Evolutionary conservation across 2,888 invertebrate species (phyloP), one percentile per base, ranked within the genome.

Genomic region (Metopia argyrocephala): DNA sequence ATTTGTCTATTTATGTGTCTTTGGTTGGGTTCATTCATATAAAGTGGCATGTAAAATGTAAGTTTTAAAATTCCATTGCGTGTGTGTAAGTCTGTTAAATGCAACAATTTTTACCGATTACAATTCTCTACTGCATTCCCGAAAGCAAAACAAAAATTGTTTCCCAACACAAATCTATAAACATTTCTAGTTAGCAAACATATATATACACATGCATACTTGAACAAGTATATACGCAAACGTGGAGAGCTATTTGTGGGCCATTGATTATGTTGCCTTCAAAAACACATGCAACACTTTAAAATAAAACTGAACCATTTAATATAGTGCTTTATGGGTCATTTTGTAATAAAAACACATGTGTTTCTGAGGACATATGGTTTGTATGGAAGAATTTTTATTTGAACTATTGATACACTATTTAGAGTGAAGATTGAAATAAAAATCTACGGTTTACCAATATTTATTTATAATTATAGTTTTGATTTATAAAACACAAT

Each of bases 21-120:
- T 48, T 56, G n/a, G 25, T 48, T 56, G n/a, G 25, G 28, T 56
- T 27, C 56, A 56, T 56, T 38, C 15, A 56, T 27, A n/a, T 15
- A 5, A n/a, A 7, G 56, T 56, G n/a, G 56, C 21, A 12, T 38
- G 31, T 66, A 69, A 38, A 38, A 69, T 62, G 68, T 65, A 73
- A 46, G 21, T 73, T 78, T 78, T 71, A 59, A 70, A 78, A 81
- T 75, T 74, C 74, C 69, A 64, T 59, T 78, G n/a, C n/a, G n/a
- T n/a, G n/a, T n/a, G n/a, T n/a, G n/a, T n/a, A n/a, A n/a, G n/a
- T n/a, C n/a, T n/a, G 78, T 62, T 75, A 70, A 74, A 78, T 78
- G 81, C 81, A 81, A 81, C 78, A 81, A 81, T 78, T 81, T 76
- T 66, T 70, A 74, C 75, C 78, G 70, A 81, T 78, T 81, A 78